phyloP scores from a whole-genome alignment of 1,140 invertebrate species.

The Neodiprion fabricii region DNA sequence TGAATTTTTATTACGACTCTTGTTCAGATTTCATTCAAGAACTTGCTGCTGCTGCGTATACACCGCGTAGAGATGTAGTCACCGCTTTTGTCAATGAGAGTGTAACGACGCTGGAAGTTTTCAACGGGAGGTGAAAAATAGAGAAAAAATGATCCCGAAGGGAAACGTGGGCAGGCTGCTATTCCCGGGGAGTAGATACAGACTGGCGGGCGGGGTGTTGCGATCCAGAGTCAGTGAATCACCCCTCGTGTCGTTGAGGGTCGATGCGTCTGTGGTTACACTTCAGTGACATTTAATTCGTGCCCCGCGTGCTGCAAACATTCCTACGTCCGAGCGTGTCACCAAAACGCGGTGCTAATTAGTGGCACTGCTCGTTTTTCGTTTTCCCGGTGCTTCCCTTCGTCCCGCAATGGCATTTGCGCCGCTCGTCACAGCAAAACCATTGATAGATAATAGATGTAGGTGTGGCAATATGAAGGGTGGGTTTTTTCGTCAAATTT shows the following conservation, averaged over 20 bases:
- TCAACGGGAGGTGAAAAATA: background rate
- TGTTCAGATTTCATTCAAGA: too few species aligned
- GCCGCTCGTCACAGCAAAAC: too few species aligned
- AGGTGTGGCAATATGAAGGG: too few species aligned
- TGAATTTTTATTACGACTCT: too few species aligned
- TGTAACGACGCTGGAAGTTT: background rate
- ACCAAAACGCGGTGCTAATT: background rate
- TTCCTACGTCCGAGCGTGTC: background rate
- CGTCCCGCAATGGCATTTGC: too few species aligned
- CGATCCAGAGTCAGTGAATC: background rate
- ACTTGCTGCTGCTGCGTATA: too few species aligned
- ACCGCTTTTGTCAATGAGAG: too few species aligned
- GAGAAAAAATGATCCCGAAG: background rate
- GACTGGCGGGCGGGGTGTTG: too few species aligned
- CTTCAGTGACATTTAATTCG: conserved; percentile 3
- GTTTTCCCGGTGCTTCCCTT: too few species aligned
- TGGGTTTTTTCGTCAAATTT: too few species aligned
- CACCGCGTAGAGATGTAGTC: too few species aligned
- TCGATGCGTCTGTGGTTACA: background rate
- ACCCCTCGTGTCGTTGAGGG: background rate
- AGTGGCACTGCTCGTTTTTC: background rate
- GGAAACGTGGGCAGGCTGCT: background rate
- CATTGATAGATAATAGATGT: too few species aligned
- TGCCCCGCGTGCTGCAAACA: background rate
- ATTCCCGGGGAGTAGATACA: background rate